A percentile compares a stretch with the other conserved stretches of the same genome.
Evolutionary conservation across 2,797 vertebrate genomes (phyloP).

Genomic region (Pteronotus mesoamericanus): DNA sequence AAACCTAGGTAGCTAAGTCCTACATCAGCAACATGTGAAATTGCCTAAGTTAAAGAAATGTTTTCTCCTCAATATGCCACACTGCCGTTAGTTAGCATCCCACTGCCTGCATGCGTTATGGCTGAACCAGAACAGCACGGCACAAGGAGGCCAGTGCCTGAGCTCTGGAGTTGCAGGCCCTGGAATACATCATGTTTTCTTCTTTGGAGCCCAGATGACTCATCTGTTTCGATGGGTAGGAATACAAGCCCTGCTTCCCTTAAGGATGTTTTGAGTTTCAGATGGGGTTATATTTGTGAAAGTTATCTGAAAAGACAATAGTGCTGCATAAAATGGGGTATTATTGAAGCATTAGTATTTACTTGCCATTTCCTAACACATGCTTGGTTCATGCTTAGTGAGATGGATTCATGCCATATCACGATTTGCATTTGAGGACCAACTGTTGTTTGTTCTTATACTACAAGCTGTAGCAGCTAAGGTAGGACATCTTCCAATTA

Average conservation of each 20-base stretch:
- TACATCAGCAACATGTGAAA: not conserved
- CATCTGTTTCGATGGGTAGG: not conserved
- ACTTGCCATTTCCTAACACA: slow-evolving; percentile 21
- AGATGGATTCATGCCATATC: slow-evolving; percentile 39
- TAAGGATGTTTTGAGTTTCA: not conserved
- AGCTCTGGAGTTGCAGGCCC: not conserved
- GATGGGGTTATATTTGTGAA: not conserved
- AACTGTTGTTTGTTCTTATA: slow-evolving; percentile 69
- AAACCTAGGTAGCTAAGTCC: not conserved
- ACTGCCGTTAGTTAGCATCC: not conserved
- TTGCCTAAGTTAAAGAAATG: not conserved
- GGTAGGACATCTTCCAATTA: slow-evolving; percentile 56
- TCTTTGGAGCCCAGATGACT: not conserved
- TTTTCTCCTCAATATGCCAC: not conserved
- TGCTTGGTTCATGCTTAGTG: slow-evolving; percentile 12
- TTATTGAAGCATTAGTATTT: not conserved
- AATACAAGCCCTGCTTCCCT: not conserved
- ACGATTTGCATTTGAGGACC: slow-evolving; percentile 47
- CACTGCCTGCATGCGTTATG: too few species aligned
- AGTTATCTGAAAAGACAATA: not conserved
- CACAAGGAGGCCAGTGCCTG: not conserved
- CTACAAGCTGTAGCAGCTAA: slow-evolving; percentile 21
- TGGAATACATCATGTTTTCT: not conserved
- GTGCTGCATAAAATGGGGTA: not conserved
- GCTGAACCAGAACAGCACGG: not conserved